These are phyloP conservation scores for human (Homo sapiens) DNA, from an alignment of 2,113 vertebrate genomes.

Conservation along the genomic window GRCh38 chrX:46644001-46644500, in stretches of 20 bases:
- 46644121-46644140: neutral
- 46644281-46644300: conserved; percentile 12
- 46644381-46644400: no score
- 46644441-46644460: no score
- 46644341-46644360: neutral
- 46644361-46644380: no score
- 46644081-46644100: neutral
- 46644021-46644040: neutral
- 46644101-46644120: neutral
- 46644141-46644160: neutral
- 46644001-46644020: neutral
- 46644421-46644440: no score
- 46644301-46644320: neutral
- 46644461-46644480: no score
- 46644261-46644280: conserved; percentile 19
- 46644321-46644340: neutral
- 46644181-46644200: neutral
- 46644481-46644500: no score
- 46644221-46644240: neutral
- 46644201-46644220: neutral
- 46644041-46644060: neutral
- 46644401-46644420: no score
- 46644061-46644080: neutral
- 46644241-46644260: neutral
- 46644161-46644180: neutral